Base-by-base conservation (phyloP, 2,888 invertebrate species). In the Acronicta aceris region DNA sequence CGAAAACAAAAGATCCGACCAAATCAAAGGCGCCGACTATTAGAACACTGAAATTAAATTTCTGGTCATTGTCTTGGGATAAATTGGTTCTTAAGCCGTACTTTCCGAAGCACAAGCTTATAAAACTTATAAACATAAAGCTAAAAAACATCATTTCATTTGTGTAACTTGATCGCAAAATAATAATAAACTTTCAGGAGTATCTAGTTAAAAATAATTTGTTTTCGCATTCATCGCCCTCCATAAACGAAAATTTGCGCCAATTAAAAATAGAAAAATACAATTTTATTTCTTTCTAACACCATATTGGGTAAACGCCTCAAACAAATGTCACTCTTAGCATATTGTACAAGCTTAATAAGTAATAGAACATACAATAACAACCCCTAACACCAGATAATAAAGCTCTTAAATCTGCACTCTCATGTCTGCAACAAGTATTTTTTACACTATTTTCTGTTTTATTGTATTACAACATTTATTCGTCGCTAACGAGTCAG, bases 241-340 rank as follows among this genome's bases (percentile, higher is more conserved):
- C 73, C 71, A 75, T 76, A 76, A 81, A 78, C 78, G 77, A 81
- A 85, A 85, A 89, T 88, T 89, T 86, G 84, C 77, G 68, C 83
- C 91, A 93, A 93, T 93, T 92, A 93, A 91, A 91, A 91, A 88
- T 81, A 89, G 86, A 91, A 90, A 90, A 91, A 92, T 88, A 89
- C 88, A 89, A 90, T 91, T 91, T 82, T 61, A 84, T 84, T 88
- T 85, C 81, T 85, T 86, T 81, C 79, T 78, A 79, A 81, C 84
- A 89, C 89, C 92, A 92, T 92, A 91, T 91, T 92, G 90, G 86
- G 89, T 84, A 87, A 86, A 91, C 94, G 94, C 94, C 93, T 92
- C 88, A 88, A 86, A 91, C 94, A 93, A 94, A 93, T 94, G 94
- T 89, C 88, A 87, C 86, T 84, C 43, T 85, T 84, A 82, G 72